Evolutionary conservation across 2,888 invertebrate genomes (phyloP).

Genomic region (Spialia ferax): DNA sequence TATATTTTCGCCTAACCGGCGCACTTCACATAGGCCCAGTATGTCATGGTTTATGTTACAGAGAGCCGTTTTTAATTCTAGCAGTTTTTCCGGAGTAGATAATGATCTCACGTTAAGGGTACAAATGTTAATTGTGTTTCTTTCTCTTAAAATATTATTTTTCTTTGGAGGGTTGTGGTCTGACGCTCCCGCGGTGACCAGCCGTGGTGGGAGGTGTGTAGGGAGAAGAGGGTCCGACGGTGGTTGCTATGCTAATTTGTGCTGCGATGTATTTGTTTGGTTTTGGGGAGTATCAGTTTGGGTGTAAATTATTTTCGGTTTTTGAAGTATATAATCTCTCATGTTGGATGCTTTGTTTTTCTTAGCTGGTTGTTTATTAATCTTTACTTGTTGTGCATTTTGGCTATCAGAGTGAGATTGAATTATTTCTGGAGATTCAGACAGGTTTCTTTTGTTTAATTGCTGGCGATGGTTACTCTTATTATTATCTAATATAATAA

Average conservation of each 20-base stretch:
- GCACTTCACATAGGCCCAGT: conserved; percentile 44
- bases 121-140: conserved; percentile 23
- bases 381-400: conserved; percentile 21
- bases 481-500: conserved; percentile 37
- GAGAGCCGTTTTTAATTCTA: conserved; percentile 40
- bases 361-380: conserved; percentile 42
- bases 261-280: conserved; percentile 20
- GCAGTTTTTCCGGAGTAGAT: conserved; percentile 31
- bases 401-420: conserved; percentile 9
- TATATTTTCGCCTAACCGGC: conserved; percentile 43
- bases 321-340: not conserved
- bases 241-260: conserved; percentile 38
- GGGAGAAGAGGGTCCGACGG: conserved; percentile 28
- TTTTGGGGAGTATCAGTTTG: conserved; percentile 1
- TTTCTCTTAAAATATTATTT: conserved; percentile 3
- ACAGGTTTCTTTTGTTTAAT: conserved; percentile 40
- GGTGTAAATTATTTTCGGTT: not conserved
- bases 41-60: conserved; percentile 41
- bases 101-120: conserved; percentile 41
- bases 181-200: conserved; percentile 21
- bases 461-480: conserved; percentile 33
- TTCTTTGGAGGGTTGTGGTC: conserved; percentile 45
- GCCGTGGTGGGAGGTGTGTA: conserved; percentile 43
- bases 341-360: no score
- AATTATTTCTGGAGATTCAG: conserved; percentile 20